Percentiles rank a stretch among this genome's conserved stretches.
These are phyloP conservation scores for Aquatica leii DNA, from an alignment of 2,888 invertebrate genomes.

Conservation along the genomic window DNA sequence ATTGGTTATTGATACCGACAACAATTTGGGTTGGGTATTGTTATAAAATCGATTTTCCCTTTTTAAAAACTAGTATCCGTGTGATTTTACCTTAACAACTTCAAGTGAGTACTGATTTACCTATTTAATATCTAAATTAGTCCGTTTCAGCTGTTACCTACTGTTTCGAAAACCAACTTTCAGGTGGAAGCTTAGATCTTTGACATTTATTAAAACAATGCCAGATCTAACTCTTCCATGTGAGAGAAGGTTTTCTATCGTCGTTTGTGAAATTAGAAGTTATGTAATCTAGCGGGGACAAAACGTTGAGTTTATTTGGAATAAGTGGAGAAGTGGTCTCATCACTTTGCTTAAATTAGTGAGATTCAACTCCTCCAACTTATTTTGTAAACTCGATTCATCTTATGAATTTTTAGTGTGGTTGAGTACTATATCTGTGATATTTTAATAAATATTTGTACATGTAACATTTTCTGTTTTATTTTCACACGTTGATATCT, in stretches of 20 bases:
- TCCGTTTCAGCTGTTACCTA: no score
- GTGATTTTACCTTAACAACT: constrained; percentile 13
- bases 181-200: constrained; percentile 46
- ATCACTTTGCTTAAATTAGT: constrained; percentile 57
- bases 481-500: no score
- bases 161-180: constrained; percentile 17
- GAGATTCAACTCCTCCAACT: constrained; percentile 62
- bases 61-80: constrained; percentile 13
- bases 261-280: background rate
- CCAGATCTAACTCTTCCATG: constrained; percentile 55
- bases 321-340: constrained; percentile 61
- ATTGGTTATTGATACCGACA: constrained; percentile 45
- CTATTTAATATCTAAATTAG: no score
- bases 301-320: constrained; percentile 37
- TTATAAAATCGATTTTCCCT: constrained; percentile 34
- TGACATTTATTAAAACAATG: constrained; percentile 42
- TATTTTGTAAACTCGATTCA: constrained; percentile 45
- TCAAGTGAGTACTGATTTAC: background rate
- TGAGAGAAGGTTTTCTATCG: constrained; percentile 38
- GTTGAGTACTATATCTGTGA: background rate
- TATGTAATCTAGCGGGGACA: background rate
- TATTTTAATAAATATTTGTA: background rate
- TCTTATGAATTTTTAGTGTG: background rate
- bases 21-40: constrained; percentile 39
- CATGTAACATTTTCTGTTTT: background rate